Base-by-base conservation (phyloP, 2,797 vertebrate species). In the Rachycentron canadum region DNA sequence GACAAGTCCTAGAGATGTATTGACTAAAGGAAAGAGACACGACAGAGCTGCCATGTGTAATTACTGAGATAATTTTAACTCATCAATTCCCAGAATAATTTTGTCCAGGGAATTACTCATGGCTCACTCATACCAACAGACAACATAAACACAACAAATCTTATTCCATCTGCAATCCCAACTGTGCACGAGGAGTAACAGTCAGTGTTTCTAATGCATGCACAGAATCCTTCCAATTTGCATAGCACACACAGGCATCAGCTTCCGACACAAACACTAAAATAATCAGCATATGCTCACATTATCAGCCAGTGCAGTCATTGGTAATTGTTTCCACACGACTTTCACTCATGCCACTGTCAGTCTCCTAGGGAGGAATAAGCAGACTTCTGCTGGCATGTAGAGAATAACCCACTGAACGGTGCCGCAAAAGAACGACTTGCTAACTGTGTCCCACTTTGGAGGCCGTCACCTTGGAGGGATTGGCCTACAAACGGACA, bases 1-100 rank as follows among this genome's bases (percentile, higher is more conserved):
- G 26, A 32, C 52, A 60, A 63, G 41, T 68, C 32, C 57, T 65
- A 36, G 32, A 80, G 81, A 83, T 47, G 23, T 49, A 77, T 17
- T 50, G 23, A 38, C 7, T 13, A 38, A 71, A 76, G 17, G 36
- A 32, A 50, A 43, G 7, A n/a, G 14, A 70, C 26, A 53, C 16
- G 9, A n/a, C n/a, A 14, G 45, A 4, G 64, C 61, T 61, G 53
- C 76, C 65, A 47, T 75, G 66, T 86, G 61, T 84, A 68, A 76
- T 76, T 72, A 77, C 74, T 17, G 52, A 80, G 81, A 89, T 87
- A 74, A 78, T 83, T 84, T 77, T 86, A 85, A 85, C 63, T 69
- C 38, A 65, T 66, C 61, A 87, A 80, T 80, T 85, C 86, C 80
- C 38, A 0, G 57, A 78, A 82, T 81, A 36, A 79, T 85, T 84